Evolutionary conservation across 2,888 invertebrate species (phyloP).

Genomic region (Caenorhabditis panamensis): DNA sequence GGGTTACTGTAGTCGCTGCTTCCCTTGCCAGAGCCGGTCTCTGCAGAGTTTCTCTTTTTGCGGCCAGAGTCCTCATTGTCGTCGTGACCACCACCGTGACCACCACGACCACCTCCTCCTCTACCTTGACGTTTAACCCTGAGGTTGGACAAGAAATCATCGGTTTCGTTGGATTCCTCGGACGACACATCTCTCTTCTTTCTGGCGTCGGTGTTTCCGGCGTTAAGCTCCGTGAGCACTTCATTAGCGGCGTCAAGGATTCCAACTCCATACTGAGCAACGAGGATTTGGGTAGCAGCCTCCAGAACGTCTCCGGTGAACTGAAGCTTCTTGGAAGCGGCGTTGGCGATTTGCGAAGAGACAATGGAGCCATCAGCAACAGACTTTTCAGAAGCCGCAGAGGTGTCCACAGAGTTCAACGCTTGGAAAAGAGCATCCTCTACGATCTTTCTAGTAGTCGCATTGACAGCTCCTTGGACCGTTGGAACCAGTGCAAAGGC

Average conservation of each 20-base stretch:
- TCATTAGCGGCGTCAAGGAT: constrained; percentile 50
- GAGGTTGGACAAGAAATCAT: constrained; percentile 14
- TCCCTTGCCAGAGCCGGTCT: neutral
- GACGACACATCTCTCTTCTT: constrained; percentile 41
- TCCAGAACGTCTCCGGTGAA: constrained; percentile 54
- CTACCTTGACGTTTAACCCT: constrained; percentile 30
- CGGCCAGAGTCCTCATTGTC: constrained; percentile 12
- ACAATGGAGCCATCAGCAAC: constrained; percentile 48
- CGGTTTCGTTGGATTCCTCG: neutral
- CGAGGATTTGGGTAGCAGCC: constrained; percentile 51
- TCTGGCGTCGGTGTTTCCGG: neutral
- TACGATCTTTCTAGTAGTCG: constrained; percentile 28
- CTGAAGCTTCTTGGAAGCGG: constrained; percentile 46
- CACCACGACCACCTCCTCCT: constrained; percentile 18
- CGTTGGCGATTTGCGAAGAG: constrained; percentile 54
- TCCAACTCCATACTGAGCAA: constrained; percentile 44
- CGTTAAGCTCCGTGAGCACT: constrained; percentile 37
- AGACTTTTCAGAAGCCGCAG: constrained; percentile 18
- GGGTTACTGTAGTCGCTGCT: constrained; percentile 25
- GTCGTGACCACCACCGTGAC: constrained; percentile 9
- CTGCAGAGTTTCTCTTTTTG: constrained; percentile 38
- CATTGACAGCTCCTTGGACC: constrained; percentile 9
- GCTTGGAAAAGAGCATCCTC: constrained; percentile 46
- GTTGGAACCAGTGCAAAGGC: neutral
- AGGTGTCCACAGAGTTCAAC: constrained; percentile 26